These are phyloP conservation scores for Morpho helenor DNA, from an alignment of 2,888 invertebrate species.

Conservation along the genomic window DNA sequence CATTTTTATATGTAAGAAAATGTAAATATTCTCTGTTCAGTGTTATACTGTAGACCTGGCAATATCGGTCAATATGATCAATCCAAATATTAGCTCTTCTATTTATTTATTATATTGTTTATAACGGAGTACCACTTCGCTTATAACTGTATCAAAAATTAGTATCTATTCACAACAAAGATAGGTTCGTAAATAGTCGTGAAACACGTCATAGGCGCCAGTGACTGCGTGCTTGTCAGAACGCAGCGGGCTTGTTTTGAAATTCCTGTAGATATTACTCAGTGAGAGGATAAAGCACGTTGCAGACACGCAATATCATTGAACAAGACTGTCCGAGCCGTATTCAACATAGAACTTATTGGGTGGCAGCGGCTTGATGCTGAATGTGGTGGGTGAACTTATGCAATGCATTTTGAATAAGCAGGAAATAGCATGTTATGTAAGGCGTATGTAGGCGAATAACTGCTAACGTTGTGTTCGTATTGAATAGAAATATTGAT, in stretches of 20 bases:
- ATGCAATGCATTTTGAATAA: slow-evolving; percentile 15
- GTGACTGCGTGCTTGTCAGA: slow-evolving; percentile 30
- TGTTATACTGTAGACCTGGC: too few relatives aligned
- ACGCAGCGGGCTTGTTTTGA: slow-evolving; percentile 34
- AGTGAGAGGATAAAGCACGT: slow-evolving; percentile 41
- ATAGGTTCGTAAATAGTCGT: slow-evolving; percentile 28
- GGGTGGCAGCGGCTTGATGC: slow-evolving; percentile 9
- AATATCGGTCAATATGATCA: too few relatives aligned
- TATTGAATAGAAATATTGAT: background rate
- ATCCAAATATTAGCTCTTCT: too few relatives aligned
- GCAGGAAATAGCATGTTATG: slow-evolving; percentile 9
- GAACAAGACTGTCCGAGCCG: slow-evolving; percentile 14
- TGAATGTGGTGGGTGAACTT: slow-evolving; percentile 12
- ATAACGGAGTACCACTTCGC: background rate
- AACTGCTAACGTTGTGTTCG: slow-evolving; percentile 3
- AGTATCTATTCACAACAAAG: slow-evolving; percentile 6
- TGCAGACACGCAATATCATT: slow-evolving; percentile 24
- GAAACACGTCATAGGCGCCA: slow-evolving; percentile 40
- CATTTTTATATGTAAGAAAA: too few relatives aligned
- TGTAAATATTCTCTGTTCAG: too few relatives aligned
- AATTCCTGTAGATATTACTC: slow-evolving; percentile 42
- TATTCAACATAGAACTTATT: slow-evolving; percentile 17
- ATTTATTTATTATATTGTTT: too few relatives aligned
- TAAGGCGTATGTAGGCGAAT: slow-evolving; percentile 1
- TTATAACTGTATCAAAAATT: too few relatives aligned